Conservation (phyloP, 2,797 vertebrate genomes). For the Pogonophryne albipinna region DNA sequence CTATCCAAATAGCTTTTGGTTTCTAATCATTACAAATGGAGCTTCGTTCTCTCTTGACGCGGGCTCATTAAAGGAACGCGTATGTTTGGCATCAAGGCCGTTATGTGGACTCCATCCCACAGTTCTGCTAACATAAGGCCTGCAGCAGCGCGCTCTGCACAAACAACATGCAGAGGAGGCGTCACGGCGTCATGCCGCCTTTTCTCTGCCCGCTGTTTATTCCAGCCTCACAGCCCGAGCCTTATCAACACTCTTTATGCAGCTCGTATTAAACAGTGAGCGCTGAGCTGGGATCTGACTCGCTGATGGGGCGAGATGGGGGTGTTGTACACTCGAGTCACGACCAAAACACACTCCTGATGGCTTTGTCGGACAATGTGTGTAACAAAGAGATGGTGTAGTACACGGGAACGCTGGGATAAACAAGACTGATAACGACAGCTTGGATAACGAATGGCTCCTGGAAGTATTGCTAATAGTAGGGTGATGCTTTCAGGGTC, state of each 20-base stretch:
- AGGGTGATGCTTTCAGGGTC: not conserved
- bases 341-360: conserved; percentile 3
- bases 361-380: not conserved
- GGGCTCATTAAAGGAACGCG: conserved; percentile 1
- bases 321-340: conserved; percentile 5
- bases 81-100: not conserved
- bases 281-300: conserved; percentile 9
- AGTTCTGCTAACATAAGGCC: conserved; percentile 32
- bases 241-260: conserved; percentile 30
- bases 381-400: not conserved
- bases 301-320: not conserved
- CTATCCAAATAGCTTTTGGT: not conserved
- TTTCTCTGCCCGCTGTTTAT: conserved; percentile 23
- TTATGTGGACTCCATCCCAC: conserved; percentile 14
- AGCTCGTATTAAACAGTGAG: conserved; percentile 5
- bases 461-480: not conserved
- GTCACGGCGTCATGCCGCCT: conserved; percentile 15
- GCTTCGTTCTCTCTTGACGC: not conserved
- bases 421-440: not conserved
- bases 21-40: not conserved
- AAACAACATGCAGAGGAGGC: conserved; percentile 39
- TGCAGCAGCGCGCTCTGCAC: not conserved
- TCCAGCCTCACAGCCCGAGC: conserved; percentile 25
- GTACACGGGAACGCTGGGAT: not conserved
- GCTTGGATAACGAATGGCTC: not conserved